Base-by-base conservation (phyloP, 2,888 invertebrate species). In the Bedellia somnulentella region DNA sequence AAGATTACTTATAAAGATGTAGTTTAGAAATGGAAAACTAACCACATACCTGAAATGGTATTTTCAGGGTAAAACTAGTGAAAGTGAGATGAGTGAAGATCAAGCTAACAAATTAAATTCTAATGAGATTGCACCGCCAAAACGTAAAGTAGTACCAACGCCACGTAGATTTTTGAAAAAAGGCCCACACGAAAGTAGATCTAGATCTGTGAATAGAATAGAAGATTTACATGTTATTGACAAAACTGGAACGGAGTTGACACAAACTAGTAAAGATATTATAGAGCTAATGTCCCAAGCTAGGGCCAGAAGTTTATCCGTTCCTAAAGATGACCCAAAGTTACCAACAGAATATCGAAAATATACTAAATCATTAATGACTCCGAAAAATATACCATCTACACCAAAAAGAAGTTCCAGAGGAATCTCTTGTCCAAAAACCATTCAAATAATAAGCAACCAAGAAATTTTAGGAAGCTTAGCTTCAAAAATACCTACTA, bases 21-120 rank as follows among this genome's bases (percentile, higher is more conserved):
- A 18, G 5, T 5, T 47, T 49, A 52, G 50, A 52, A 49, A 48
- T 28, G 18, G 5, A 33, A 37, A 29, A 58, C 46, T 62, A 64
- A 62, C 62, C 46, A 52, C 48, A 44, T 52, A 48, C 51, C 43
- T 46, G 48, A 60, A 56, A 58, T 67, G 53, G 61, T 44, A 57
- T 75, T 75, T 73, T 47, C 75, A 78, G 77, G 75, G 54, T 59
- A 75, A 73, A 49, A 78, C 75, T 60, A 78, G 77, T 75, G 77
- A 78, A 53, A 78, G 77, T 68, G 77, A 78, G 52, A 75, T 77
- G 77, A 78, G 77, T 61, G 77, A 76, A 46, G 77, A 76, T 49
- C 68, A 64, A 51, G 45, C 39, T 35, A 49, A 46, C 37, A 58
- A 59, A 44, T 57, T 53, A 37, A 54, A 47, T 45, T 35, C 42